Percentiles rank a stretch among this genome's conserved stretches.
phyloP scores from a whole-genome alignment of 2,113 vertebrate genomes.

The Grus americana region DNA sequence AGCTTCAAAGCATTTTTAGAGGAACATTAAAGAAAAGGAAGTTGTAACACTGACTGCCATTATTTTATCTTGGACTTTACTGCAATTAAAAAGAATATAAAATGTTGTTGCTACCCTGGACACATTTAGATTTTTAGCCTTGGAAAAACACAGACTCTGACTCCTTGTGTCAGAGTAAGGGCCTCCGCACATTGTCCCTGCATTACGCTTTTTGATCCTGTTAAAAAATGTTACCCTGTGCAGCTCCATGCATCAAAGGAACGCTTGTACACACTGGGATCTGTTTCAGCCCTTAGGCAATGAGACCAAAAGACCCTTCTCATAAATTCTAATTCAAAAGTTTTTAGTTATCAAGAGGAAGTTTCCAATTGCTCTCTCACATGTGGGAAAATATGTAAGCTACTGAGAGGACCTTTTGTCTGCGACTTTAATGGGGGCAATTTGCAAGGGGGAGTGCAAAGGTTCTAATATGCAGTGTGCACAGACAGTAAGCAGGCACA shows the following conservation, averaged over 20 bases:
- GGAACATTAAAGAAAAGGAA: conserved; percentile 68
- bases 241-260: conserved; percentile 62
- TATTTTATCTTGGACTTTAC: conserved; percentile 62
- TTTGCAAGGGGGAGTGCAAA: conserved; percentile 69
- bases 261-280: conserved; percentile 62
- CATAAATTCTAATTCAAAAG: conserved; percentile 76
- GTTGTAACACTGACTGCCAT: conserved; percentile 56
- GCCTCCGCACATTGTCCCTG: conserved; percentile 69
- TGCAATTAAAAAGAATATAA: conserved; percentile 66
- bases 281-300: conserved; percentile 70
- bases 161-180: conserved; percentile 63
- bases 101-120: conserved; percentile 34
- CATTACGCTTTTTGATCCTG: conserved; percentile 71
- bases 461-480: conserved; percentile 71
- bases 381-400: conserved; percentile 78
- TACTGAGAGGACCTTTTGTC: conserved; percentile 80
- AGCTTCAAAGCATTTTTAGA: conserved; percentile 59
- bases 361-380: conserved; percentile 79
- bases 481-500: conserved; percentile 70
- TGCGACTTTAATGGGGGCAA: conserved; percentile 68
- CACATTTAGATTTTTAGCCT: conserved; percentile 57
- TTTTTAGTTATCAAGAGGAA: conserved; percentile 77
- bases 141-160: conserved; percentile 48
- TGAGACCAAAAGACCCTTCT: conserved; percentile 71
- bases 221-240: conserved; percentile 72